These are phyloP conservation scores for Trichechus manatus DNA, from an alignment of 2,113 vertebrate species.

Conservation along the genomic window DNA sequence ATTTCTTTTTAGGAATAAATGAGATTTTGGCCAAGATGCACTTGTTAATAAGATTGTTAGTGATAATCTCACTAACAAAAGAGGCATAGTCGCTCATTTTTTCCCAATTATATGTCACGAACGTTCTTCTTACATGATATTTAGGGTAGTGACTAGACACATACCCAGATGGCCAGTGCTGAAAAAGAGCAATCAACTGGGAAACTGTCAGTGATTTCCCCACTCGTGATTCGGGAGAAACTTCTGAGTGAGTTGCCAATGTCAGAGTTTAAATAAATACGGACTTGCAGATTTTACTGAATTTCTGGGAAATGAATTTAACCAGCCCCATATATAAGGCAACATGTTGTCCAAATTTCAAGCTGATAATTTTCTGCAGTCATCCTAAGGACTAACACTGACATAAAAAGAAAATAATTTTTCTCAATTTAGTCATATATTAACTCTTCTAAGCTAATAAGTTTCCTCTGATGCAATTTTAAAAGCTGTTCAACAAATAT, in stretches of 20 bases:
- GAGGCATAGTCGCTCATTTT: not conserved
- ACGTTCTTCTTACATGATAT: not conserved
- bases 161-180: not conserved
- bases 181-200: not conserved
- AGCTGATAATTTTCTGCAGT: constrained; percentile 29
- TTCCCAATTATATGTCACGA: not conserved
- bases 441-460: constrained; percentile 21
- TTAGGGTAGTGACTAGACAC: not conserved
- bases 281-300: not conserved
- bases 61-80: not conserved
- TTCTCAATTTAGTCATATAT: not conserved
- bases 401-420: constrained; percentile 27
- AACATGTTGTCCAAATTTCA: constrained; percentile 49
- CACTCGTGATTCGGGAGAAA: constrained; percentile 43
- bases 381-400: not conserved
- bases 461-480: not conserved
- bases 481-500: constrained; percentile 22
- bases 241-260: constrained; percentile 50
- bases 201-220: not conserved
- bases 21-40: not conserved
- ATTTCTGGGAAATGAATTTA: constrained; percentile 67
- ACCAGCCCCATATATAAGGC: not conserved
- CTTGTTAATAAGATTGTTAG: not conserved
- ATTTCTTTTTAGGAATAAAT: not conserved
- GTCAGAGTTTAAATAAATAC: constrained; percentile 53